These are phyloP conservation scores for Dolichopus griseipennis DNA, from an alignment of 2,888 invertebrate genomes.

Conservation along the genomic window DNA sequence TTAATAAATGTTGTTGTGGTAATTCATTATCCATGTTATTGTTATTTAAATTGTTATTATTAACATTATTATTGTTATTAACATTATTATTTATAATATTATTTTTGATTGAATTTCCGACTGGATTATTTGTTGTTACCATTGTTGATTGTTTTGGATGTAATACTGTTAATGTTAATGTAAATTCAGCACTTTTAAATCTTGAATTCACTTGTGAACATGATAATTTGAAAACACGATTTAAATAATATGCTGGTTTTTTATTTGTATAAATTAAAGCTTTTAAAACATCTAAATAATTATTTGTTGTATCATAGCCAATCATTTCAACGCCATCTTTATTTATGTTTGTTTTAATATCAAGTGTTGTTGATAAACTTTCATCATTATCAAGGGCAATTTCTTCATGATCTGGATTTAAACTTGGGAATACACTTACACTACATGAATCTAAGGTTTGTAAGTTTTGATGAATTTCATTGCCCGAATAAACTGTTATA, in stretches of 20 bases:
- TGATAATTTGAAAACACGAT: constrained; percentile 88
- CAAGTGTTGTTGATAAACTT: constrained; percentile 37
- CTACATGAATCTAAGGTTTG: constrained; percentile 86
- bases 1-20: constrained; percentile 10
- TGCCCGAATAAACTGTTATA: constrained; percentile 52
- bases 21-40: not conserved
- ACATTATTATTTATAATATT: constrained; percentile 1
- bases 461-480: constrained; percentile 31
- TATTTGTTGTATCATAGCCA: constrained; percentile 37
- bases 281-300: constrained; percentile 38
- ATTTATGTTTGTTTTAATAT: constrained; percentile 63
- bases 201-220: constrained; percentile 91
- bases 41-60: not conserved
- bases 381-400: constrained; percentile 42
- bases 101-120: not conserved
- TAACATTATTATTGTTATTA: not conserved
- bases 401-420: constrained; percentile 93
- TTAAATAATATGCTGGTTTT: constrained; percentile 91
- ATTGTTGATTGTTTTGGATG: constrained; percentile 62
- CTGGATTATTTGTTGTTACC: constrained; percentile 47
- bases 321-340: constrained; percentile 68
- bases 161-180: constrained; percentile 83
- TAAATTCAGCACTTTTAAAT: constrained; percentile 91
- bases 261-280: constrained; percentile 83
- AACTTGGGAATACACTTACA: constrained; percentile 85